phyloP scores from a whole-genome alignment of 2,888 invertebrate species.

The Drosophila buzzatii region DNA sequence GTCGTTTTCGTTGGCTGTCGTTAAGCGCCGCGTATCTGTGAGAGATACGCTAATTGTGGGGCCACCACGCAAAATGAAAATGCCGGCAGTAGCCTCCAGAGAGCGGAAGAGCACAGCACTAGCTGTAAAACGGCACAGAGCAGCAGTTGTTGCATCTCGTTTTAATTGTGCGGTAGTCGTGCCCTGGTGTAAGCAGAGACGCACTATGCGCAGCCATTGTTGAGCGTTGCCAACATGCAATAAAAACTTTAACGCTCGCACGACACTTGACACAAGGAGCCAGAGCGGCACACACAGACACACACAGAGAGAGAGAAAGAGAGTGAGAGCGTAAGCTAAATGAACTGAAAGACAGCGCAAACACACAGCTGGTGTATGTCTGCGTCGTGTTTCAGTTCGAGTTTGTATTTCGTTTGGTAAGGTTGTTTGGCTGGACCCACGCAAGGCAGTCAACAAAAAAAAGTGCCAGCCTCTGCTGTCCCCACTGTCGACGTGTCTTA shows the following conservation, averaged over 20 bases:
- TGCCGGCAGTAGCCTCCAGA: slow-evolving; percentile 64
- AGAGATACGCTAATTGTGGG: slow-evolving; percentile 62
- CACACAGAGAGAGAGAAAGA: not conserved
- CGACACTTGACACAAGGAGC: slow-evolving; percentile 51
- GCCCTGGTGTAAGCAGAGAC: slow-evolving; percentile 42
- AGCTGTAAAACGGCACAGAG: slow-evolving; percentile 29
- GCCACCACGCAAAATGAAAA: slow-evolving; percentile 65
- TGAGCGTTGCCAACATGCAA: slow-evolving; percentile 49
- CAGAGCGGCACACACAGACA: slow-evolving; percentile 8
- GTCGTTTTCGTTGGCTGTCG: slow-evolving; percentile 43
- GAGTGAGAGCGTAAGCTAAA: slow-evolving; percentile 32
- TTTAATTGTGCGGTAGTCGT: slow-evolving; percentile 33
- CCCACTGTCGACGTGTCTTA: slow-evolving; percentile 75
- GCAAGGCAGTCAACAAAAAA: slow-evolving; percentile 19
- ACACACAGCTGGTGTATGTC: slow-evolving; percentile 58
- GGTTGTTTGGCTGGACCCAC: slow-evolving; percentile 70
- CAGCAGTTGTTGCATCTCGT: slow-evolving; percentile 46
- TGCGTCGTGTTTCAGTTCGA: slow-evolving; percentile 82
- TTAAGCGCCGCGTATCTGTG: slow-evolving; percentile 54
- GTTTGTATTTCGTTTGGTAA: slow-evolving; percentile 84
- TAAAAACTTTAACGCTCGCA: slow-evolving; percentile 33
- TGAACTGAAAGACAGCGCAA: slow-evolving; percentile 36
- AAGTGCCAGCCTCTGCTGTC: slow-evolving; percentile 47
- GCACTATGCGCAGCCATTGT: slow-evolving; percentile 44
- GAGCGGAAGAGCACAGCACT: slow-evolving; percentile 27